Evolutionary conservation across 2,888 invertebrate genomes (phyloP), one percentile per base, ranked within the genome.

Genomic region (Mimumesa dahlbomi): DNA sequence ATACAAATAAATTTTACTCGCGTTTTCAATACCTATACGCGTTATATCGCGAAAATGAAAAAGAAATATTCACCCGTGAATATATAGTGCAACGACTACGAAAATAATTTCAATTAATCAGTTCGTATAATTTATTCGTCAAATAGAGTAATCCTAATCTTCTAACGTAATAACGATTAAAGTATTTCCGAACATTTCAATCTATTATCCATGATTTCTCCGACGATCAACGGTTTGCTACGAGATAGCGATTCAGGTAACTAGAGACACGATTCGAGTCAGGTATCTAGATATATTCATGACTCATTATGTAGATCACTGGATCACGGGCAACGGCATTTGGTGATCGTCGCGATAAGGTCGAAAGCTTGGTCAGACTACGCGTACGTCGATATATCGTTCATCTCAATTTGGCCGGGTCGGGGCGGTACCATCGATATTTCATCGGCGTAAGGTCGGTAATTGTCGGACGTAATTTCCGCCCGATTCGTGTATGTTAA

Each of bases 401-500:
- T 67, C 73, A 73, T 73, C 73, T 73, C 73, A 73, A 73, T 73
- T 73, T 73, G 73, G 73, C 73, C 61, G 53, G 29, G 19, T 2
- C 67, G 38, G 61, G 66, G 56, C 56, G 62, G 66, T 46, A 61
- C 42, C 66, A 56, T 58, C 73, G 67, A 73, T 73, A 73, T 73
- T 73, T 73, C 72, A 73, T 73, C 67, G 73, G 73, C 54, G 74
- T 68, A 73, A 74, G 75, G 69, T 70, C 65, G 54, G 68, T 75
- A 74, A 74, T 75, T 75, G 70, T 68, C 74, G 59, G 69, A 65
- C 74, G 64, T 74, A 74, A 74, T 74, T 74, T 74, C 69, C 74
- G 69, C 52, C 58, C 57, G 74, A 74, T 69, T 61, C 74, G 68
- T 64, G 74, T 74, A 74, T 69, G 74, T 74, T 74, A 74, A 74